Evolutionary conservation across 2,888 invertebrate species (phyloP).

Genomic region (Meiosimyza decipiens): DNA sequence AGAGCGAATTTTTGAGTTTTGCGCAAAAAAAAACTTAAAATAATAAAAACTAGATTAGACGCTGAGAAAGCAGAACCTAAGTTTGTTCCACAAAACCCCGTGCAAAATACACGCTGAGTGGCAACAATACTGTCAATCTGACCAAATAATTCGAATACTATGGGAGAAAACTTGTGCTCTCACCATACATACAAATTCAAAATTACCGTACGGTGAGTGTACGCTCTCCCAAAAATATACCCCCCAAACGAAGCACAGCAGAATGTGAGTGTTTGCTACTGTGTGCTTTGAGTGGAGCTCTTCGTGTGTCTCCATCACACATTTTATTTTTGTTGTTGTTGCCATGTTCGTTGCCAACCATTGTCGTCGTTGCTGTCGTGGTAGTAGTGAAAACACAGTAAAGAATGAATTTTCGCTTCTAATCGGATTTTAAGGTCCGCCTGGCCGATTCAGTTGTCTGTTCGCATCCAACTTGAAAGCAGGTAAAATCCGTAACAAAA

Average conservation of each 20-base stretch:
- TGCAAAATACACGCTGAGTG: background rate
- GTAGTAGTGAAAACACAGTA: conserved; percentile 42
- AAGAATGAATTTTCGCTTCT: conserved; percentile 41
- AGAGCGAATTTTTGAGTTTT: no score
- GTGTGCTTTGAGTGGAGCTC: background rate
- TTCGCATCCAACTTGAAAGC: conserved; percentile 67
- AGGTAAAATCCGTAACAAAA: conserved; percentile 62
- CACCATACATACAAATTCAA: no score
- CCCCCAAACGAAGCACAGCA: conserved; percentile 2
- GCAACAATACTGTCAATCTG: conserved; percentile 19
- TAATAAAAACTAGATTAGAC: no score
- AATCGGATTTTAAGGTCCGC: conserved; percentile 40
- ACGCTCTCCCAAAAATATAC: background rate
- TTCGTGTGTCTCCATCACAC: background rate
- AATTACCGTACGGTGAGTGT: no score
- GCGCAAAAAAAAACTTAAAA: no score
- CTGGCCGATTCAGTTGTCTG: conserved; percentile 64
- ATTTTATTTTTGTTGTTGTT: conserved; percentile 11
- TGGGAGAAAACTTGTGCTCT: no score
- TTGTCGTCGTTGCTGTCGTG: conserved; percentile 41
- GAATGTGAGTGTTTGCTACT: background rate
- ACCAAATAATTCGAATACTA: background rate
- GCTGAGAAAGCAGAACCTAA: conserved; percentile 22
- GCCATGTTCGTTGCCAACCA: conserved; percentile 35
- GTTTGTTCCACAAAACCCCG: conserved; percentile 26